These are phyloP conservation scores for Pegoplata infirma DNA, from an alignment of 2,888 invertebrate genomes.

Conservation along the genomic window DNA sequence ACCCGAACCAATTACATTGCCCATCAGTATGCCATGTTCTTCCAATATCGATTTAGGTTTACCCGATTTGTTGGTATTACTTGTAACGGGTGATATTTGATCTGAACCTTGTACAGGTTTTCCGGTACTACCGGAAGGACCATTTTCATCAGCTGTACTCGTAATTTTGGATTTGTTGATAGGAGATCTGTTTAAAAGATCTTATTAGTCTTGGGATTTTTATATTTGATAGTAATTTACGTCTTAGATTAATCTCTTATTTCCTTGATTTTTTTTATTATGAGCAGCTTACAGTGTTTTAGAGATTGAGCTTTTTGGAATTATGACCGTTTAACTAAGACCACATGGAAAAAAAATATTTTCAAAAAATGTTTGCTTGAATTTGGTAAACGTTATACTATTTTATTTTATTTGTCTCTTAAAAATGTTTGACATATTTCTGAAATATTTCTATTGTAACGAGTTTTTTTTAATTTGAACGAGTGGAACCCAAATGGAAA, in stretches of 20 bases:
- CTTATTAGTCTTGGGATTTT: no score
- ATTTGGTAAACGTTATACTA: constrained; percentile 22
- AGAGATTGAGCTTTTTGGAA: constrained; percentile 44
- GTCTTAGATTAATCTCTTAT: not conserved
- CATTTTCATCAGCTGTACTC: constrained; percentile 46
- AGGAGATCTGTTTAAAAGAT: no score
- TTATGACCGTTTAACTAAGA: constrained; percentile 44
- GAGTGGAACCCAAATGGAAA: not conserved
- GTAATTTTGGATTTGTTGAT: constrained; percentile 35
- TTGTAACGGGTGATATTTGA: constrained; percentile 11
- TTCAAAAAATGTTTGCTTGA: not conserved
- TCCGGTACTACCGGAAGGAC: constrained; percentile 22
- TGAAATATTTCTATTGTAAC: not conserved
- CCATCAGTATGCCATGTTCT: constrained; percentile 86
- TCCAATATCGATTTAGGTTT: constrained; percentile 83
- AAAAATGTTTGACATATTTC: not conserved
- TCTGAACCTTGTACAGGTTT: not conserved
- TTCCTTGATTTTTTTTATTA: not conserved
- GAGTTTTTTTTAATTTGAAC: not conserved
- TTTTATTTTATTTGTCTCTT: constrained; percentile 11
- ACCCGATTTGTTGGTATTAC: constrained; percentile 33
- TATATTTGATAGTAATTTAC: not conserved
- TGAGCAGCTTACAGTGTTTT: not conserved
- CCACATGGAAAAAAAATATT: constrained; percentile 10
- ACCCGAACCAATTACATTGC: constrained; percentile 88